phyloP scores from a whole-genome alignment of 2,113 vertebrate species.

The Datnioides undecimradiatus region DNA sequence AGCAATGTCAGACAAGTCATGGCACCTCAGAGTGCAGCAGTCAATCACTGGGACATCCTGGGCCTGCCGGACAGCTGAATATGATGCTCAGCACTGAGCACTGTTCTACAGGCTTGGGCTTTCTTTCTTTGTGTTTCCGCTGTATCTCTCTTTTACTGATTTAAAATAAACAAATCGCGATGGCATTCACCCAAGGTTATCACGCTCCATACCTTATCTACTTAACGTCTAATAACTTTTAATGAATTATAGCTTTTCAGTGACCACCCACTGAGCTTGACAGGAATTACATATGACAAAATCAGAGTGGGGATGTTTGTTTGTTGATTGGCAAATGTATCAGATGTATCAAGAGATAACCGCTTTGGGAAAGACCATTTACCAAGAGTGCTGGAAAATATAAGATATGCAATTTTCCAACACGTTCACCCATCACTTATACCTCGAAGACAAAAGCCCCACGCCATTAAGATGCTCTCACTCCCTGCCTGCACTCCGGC shows the following conservation, averaged over 20 bases:
- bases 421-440: slow-evolving; percentile 39
- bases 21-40: slow-evolving; percentile 54
- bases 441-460: slow-evolving; percentile 47
- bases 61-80: slow-evolving; percentile 42
- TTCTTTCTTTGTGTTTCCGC: background rate
- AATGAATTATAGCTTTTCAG: slow-evolving; percentile 4
- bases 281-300: slow-evolving; percentile 29
- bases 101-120: background rate
- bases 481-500: slow-evolving; percentile 42
- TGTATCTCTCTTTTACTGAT: background rate
- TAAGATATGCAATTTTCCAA: slow-evolving; percentile 26
- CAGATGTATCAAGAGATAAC: background rate
- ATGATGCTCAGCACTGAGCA: slow-evolving; percentile 20
- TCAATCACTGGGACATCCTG: slow-evolving; percentile 59
- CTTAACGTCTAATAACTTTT: slow-evolving; percentile 30
- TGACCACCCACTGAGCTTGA: slow-evolving; percentile 18
- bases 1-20: slow-evolving; percentile 69
- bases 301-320: slow-evolving; percentile 15
- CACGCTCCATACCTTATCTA: background rate
- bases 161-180: background rate
- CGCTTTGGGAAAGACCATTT: slow-evolving; percentile 20
- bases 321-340: slow-evolving; percentile 29
- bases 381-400: slow-evolving; percentile 8
- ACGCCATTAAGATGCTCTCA: slow-evolving; percentile 55
- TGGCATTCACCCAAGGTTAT: background rate